These are phyloP conservation scores for Melanocharis versteri DNA, from an alignment of 2,113 vertebrate genomes.

Conservation along the genomic window DNA sequence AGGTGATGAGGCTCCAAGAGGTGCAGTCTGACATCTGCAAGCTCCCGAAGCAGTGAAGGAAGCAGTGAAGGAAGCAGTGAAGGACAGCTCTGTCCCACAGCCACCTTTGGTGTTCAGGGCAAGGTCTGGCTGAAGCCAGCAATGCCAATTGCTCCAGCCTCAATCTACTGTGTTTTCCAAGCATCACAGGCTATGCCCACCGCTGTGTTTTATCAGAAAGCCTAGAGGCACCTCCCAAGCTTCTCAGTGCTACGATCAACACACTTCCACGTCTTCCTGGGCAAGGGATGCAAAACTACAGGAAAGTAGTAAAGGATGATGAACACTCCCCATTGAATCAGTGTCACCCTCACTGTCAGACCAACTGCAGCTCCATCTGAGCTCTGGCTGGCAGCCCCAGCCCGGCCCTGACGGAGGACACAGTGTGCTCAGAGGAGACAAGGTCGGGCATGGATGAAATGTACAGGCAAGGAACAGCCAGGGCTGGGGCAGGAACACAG, in stretches of 20 bases:
- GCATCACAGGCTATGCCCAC: not conserved
- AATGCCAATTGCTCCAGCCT: not conserved
- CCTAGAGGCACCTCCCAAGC: not conserved
- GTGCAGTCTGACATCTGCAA: not conserved
- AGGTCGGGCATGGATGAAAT: not conserved
- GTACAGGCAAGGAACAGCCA: not conserved
- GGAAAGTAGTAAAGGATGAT: not conserved
- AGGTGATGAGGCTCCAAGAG: not conserved
- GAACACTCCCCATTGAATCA: not conserved
- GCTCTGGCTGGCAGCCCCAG: not conserved
- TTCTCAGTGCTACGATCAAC: not conserved
- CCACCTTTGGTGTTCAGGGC: not conserved
- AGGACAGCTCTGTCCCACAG: not conserved
- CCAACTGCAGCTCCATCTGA: not conserved
- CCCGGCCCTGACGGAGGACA: not conserved
- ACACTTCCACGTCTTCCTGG: not conserved
- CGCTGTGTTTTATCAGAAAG: not conserved
- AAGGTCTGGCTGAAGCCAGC: not conserved
- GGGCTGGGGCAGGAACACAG: not conserved
- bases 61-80: fast-evolving
- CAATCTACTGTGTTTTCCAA: not conserved
- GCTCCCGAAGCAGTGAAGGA: not conserved
- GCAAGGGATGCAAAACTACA: not conserved
- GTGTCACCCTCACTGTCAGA: not conserved
- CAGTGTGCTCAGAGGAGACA: not conserved